Percentiles rank a stretch among this genome's conserved stretches.
phyloP scores from a whole-genome alignment of 2,888 invertebrate species.

The Lissonota sp. region DNA sequence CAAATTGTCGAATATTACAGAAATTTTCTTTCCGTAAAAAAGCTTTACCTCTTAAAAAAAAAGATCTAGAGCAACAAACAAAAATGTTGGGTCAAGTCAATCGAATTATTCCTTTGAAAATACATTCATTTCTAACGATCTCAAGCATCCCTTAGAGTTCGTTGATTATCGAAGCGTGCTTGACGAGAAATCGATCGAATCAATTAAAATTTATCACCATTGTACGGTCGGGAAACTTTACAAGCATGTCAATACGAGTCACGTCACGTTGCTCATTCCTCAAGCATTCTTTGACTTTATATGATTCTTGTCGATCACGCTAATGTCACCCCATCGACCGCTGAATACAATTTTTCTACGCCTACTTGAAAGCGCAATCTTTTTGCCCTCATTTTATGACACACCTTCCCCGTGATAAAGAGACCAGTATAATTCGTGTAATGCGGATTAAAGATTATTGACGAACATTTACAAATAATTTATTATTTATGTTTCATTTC shows the following conservation, averaged over 20 bases:
- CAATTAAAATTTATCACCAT: conserved; percentile 22
- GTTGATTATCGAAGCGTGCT: not conserved
- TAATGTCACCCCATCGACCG: conserved; percentile 42
- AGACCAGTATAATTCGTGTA: not conserved
- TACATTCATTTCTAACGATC: not conserved
- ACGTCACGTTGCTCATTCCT: conserved; percentile 44
- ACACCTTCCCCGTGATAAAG: not conserved
- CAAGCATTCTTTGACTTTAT: conserved; percentile 40
- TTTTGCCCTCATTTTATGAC: not conserved
- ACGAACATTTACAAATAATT: not conserved
- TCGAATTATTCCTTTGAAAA: not conserved
- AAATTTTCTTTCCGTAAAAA: not conserved
- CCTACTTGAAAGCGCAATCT: conserved; percentile 11
- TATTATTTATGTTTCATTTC: not conserved
- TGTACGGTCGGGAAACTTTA: conserved; percentile 22
- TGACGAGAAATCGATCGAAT: conserved; percentile 41
- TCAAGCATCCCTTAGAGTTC: not conserved
- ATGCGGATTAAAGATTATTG: not conserved
- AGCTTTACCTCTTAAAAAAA: not conserved
- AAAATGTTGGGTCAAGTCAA: too few relatives aligned
- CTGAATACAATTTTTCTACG: conserved; percentile 11
- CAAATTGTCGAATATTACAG: too few relatives aligned
- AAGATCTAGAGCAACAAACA: too few relatives aligned
- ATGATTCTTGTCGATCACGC: conserved; percentile 60
- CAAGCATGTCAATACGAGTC: conserved; percentile 37